Evolutionary conservation across 2,113 vertebrate genomes (phyloP).

Genomic region (Columbina picui): DNA sequence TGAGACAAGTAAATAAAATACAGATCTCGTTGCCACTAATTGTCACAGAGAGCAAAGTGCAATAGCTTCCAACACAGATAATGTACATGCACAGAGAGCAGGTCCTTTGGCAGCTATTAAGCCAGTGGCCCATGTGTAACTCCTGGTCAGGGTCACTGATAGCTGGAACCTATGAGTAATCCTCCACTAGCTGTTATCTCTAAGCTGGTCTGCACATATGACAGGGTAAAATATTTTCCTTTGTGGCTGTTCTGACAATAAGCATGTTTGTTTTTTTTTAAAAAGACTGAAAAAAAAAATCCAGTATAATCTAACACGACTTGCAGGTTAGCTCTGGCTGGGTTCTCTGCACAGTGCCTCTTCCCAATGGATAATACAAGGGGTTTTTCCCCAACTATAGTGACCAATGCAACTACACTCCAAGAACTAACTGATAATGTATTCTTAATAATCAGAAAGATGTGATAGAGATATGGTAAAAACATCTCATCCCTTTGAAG

Average conservation of each 20-base stretch:
- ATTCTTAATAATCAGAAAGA: neutral
- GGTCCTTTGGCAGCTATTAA: neutral
- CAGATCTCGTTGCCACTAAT: neutral
- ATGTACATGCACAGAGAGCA: neutral
- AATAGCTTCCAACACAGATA: neutral
- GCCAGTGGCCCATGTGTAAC: neutral
- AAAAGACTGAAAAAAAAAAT: neutral
- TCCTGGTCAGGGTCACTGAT: neutral
- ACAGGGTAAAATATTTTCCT: neutral
- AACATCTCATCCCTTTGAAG: neutral
- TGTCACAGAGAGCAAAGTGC: neutral
- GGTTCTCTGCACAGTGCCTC: neutral
- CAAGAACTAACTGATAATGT: neutral
- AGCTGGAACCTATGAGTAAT: neutral
- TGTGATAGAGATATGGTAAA: neutral
- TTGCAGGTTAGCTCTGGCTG: neutral
- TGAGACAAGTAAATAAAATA: neutral
- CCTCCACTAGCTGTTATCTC: neutral
- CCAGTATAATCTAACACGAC: neutral
- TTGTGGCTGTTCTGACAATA: neutral
- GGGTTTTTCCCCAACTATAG: neutral
- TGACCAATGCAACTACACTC: neutral
- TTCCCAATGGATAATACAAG: neutral
- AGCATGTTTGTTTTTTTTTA: accelerated
- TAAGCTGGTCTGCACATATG: neutral